These are phyloP conservation scores for Limenitis camilla DNA, from an alignment of 2,888 invertebrate species.

Conservation along the genomic window DNA sequence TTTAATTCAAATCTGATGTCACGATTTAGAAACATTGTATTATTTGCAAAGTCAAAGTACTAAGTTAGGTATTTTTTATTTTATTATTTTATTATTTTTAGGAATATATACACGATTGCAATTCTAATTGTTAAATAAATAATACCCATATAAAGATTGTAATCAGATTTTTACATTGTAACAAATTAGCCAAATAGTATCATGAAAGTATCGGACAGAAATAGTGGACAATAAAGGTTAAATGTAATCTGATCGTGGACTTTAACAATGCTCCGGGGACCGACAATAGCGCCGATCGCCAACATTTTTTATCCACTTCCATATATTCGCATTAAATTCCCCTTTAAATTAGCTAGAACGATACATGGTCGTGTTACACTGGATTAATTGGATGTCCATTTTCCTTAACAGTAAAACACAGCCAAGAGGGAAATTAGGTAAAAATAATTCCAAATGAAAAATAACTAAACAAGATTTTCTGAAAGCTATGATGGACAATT, in stretches of 20 bases:
- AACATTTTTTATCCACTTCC: conserved; percentile 29
- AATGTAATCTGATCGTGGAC: conserved; percentile 52
- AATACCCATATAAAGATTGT: background rate
- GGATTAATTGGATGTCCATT: conserved; percentile 15
- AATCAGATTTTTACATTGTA: conserved; percentile 12
- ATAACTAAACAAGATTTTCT: too few relatives aligned
- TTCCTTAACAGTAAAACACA: background rate
- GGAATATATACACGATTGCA: background rate
- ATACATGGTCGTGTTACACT: conserved; percentile 17
- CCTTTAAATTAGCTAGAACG: conserved; percentile 25
- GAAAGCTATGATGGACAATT: too few relatives aligned
- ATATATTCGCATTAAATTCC: conserved; percentile 25
- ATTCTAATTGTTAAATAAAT: background rate
- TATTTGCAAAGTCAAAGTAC: too few relatives aligned
- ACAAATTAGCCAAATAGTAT: conserved; percentile 25
- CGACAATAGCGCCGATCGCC: conserved; percentile 29
- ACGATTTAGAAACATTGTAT: too few relatives aligned
- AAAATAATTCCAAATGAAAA: too few relatives aligned
- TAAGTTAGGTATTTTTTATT: too few relatives aligned
- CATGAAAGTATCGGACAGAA: conserved; percentile 34
- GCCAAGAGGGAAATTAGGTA: background rate
- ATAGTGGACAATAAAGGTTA: conserved; percentile 51
- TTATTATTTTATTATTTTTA: too few relatives aligned
- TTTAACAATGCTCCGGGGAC: conserved; percentile 49
- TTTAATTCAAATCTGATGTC: too few relatives aligned